phyloP scores from a whole-genome alignment of 2,113 vertebrate genomes.

The Trematomus loennbergii region DNA sequence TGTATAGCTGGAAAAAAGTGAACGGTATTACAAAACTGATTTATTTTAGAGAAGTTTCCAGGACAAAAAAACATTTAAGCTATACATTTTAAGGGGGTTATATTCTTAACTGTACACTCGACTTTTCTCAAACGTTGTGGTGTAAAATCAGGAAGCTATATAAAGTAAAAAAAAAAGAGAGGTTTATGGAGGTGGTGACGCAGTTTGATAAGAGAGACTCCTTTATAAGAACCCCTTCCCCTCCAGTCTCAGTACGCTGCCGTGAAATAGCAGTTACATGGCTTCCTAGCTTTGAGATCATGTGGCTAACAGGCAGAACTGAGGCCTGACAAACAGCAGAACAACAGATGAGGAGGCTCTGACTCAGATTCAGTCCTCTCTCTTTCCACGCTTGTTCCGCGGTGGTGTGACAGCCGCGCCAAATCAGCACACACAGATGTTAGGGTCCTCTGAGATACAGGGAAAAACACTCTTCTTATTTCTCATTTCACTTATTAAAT shows the following conservation, averaged over 20 bases:
- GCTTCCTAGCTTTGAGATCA: conserved; percentile 67
- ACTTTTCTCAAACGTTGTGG: not conserved
- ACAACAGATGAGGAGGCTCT: conserved; percentile 70
- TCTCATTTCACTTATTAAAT: conserved; percentile 13
- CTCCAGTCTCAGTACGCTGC: conserved; percentile 53
- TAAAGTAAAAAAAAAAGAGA: conserved; percentile 23
- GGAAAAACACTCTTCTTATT: conserved; percentile 27
- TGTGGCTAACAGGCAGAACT: conserved; percentile 82
- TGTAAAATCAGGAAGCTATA: not conserved
- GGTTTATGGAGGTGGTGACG: conserved; percentile 36
- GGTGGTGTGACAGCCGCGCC: conserved; percentile 57
- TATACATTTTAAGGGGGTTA: not conserved
- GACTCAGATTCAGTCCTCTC: conserved; percentile 68
- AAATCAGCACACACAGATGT: conserved; percentile 57
- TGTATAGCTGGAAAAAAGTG: conserved; percentile 84
- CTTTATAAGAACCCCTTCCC: conserved; percentile 55
- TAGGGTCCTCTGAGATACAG: conserved; percentile 2
- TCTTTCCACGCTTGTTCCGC: conserved; percentile 64
- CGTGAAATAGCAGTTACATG: conserved; percentile 77
- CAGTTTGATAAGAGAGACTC: conserved; percentile 56
- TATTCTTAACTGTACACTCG: not conserved
- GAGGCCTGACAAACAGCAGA: conserved; percentile 73
- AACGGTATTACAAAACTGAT: not conserved
- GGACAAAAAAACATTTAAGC: not conserved
- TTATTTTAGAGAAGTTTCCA: not conserved